Conservation (phyloP, 1,140 invertebrate genomes). For the Brachionus plicatilis region DNA sequence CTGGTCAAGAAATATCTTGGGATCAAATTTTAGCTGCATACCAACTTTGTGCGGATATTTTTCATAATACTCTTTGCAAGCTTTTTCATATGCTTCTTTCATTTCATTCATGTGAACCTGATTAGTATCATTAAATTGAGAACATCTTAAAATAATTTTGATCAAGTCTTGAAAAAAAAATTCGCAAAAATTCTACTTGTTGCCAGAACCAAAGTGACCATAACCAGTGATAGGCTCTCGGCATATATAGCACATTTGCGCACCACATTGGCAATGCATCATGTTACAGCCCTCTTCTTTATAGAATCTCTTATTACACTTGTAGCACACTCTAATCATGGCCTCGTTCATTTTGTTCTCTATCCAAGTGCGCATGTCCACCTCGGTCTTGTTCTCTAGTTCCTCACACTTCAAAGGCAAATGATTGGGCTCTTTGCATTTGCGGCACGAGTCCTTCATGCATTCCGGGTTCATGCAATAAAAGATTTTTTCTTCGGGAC, state of each 20-base stretch:
- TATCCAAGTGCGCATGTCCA: constrained; percentile 60
- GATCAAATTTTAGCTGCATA: constrained; percentile 47
- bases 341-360: constrained; percentile 66
- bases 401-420: constrained; percentile 63
- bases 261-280: constrained; percentile 66
- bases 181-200: background rate
- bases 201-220: constrained; percentile 59
- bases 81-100: constrained; percentile 51
- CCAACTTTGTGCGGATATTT: constrained; percentile 47
- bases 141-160: constrained; percentile 46
- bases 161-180: background rate
- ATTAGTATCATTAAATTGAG: constrained; percentile 48
- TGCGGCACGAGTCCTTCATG: constrained; percentile 64
- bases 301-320: constrained; percentile 61
- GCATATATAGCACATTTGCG: constrained; percentile 67
- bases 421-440: constrained; percentile 63
- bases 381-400: constrained; percentile 60
- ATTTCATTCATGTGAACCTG: constrained; percentile 55
- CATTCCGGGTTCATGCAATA: constrained; percentile 64
- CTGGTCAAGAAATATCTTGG: constrained; percentile 43
- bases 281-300: constrained; percentile 68
- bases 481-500: constrained; percentile 62
- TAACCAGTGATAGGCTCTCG: constrained; percentile 61
- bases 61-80: constrained; percentile 48
- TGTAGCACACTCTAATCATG: constrained; percentile 62